Evolutionary conservation across 2,797 vertebrate genomes (phyloP).

Genomic region (Eutrigla gurnardus): DNA sequence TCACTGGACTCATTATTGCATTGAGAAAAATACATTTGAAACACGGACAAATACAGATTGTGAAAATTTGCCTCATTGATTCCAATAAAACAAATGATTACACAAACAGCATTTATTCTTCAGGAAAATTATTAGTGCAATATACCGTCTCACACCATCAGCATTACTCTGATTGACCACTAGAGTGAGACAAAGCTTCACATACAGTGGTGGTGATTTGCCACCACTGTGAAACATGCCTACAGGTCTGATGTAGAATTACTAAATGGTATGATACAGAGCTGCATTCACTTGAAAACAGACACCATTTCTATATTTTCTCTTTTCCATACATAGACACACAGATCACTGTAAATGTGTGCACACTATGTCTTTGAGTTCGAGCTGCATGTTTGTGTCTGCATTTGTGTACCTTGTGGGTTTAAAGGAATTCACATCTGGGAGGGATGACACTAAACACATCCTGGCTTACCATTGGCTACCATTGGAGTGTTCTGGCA

Average conservation of each 20-base stretch:
- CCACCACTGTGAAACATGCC: slow-evolving; percentile 11
- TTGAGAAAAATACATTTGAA: not conserved
- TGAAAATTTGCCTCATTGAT: not conserved
- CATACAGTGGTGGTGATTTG: not conserved
- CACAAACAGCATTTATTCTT: not conserved
- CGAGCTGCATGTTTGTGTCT: slow-evolving; percentile 33
- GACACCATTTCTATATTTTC: slow-evolving; percentile 1
- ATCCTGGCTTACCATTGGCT: slow-evolving; percentile 64
- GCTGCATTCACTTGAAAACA: not conserved
- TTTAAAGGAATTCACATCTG: slow-evolving; percentile 75
- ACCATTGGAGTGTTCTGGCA: slow-evolving; percentile 57
- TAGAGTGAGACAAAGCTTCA: slow-evolving; percentile 54
- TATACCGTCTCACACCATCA: not conserved
- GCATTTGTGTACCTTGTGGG: slow-evolving; percentile 70
- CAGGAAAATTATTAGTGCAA: not conserved
- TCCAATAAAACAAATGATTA: not conserved
- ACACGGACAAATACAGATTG: not conserved
- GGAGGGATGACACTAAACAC: slow-evolving; percentile 58
- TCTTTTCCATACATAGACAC: not conserved
- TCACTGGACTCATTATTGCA: not conserved
- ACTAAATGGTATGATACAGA: not conserved
- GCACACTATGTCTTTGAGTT: slow-evolving; percentile 35
- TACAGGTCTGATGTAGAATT: slow-evolving; percentile 13
- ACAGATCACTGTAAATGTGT: slow-evolving; percentile 4
- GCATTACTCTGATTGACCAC: slow-evolving; percentile 37